These are phyloP conservation scores for Blastobasis lacticolella DNA, from an alignment of 2,888 invertebrate species.

Conservation along the genomic window DNA sequence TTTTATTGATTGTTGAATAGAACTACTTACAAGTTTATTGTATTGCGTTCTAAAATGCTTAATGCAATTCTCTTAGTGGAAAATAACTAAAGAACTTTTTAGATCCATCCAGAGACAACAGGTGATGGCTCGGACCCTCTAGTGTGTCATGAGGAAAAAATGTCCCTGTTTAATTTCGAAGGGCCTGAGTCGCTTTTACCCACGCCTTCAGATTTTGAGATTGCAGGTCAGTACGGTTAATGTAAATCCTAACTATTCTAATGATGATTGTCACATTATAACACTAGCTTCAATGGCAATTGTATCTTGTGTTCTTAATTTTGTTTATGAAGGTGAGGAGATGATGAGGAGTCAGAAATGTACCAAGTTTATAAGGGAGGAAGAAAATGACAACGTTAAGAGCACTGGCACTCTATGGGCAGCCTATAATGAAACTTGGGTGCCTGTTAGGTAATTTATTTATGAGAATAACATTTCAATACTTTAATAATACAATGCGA, in stretches of 20 bases:
- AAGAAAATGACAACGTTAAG: conserved; percentile 9
- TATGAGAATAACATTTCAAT: no score
- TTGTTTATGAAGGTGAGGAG: conserved; percentile 28
- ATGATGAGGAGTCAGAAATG: conserved; percentile 25
- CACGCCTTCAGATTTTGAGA: conserved; percentile 11
- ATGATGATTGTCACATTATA: neutral
- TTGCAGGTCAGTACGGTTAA: no score
- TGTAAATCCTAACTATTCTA: neutral
- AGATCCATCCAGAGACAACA: no score
- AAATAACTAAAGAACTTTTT: no score
- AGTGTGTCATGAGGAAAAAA: no score
- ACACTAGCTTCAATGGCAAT: neutral
- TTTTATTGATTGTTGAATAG: no score
- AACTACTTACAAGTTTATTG: no score
- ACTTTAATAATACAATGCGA: no score
- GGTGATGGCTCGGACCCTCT: no score
- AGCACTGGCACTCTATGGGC: conserved; percentile 35
- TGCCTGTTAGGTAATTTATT: conserved; percentile 38
- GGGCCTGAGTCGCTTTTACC: conserved; percentile 20
- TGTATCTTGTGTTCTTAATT: conserved; percentile 1
- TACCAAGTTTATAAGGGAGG: conserved; percentile 24
- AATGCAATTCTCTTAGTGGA: no score
- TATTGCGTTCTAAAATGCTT: no score
- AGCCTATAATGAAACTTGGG: conserved; percentile 26
- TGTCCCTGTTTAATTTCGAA: neutral